These are phyloP conservation scores for Poecilia picta DNA, from an alignment of 2,797 vertebrate genomes.

Conservation along the genomic window DNA sequence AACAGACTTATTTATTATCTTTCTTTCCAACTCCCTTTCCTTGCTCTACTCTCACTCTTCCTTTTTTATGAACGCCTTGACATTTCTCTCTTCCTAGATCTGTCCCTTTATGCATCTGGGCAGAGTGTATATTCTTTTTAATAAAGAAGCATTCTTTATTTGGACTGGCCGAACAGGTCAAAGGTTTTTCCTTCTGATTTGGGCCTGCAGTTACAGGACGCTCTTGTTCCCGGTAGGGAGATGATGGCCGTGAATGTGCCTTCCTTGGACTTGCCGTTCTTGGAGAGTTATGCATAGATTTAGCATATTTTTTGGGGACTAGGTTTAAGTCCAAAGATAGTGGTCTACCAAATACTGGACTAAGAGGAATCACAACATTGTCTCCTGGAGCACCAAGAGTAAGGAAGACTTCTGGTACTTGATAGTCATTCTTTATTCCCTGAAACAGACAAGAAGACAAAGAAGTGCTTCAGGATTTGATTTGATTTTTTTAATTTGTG, in stretches of 20 bases:
- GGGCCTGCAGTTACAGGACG: not conserved
- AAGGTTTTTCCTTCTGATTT: conserved; percentile 19
- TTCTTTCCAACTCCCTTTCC: conserved; percentile 62
- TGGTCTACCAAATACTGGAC: conserved; percentile 53
- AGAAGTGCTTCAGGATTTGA: not conserved
- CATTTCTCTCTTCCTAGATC: conserved; percentile 46
- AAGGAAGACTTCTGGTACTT: conserved; percentile 76
- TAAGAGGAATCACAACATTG: conserved; percentile 73
- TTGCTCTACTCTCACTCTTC: conserved; percentile 43
- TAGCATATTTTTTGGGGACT: conserved; percentile 56
- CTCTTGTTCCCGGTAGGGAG: conserved; percentile 43
- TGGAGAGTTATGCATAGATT: conserved; percentile 49
- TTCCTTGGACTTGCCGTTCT: conserved; percentile 51
- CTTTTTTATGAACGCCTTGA: conserved; percentile 47
- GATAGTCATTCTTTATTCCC: conserved; percentile 41
- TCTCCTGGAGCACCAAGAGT: conserved; percentile 77
- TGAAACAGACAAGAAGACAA: conserved; percentile 47
- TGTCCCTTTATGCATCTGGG: conserved; percentile 61
- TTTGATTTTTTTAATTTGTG: conserved; percentile 6
- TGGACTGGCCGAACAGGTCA: conserved; percentile 38
- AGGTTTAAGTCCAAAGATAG: conserved; percentile 72
- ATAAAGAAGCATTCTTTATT: conserved; percentile 75
- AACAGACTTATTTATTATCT: conserved; percentile 52
- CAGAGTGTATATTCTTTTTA: conserved; percentile 72
- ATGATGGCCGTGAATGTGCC: conserved; percentile 47